Percentiles rank a stretch among this genome's conserved stretches.
Conservation (phyloP, 2,113 vertebrate species). For the Zosterops japonicus region DNA sequence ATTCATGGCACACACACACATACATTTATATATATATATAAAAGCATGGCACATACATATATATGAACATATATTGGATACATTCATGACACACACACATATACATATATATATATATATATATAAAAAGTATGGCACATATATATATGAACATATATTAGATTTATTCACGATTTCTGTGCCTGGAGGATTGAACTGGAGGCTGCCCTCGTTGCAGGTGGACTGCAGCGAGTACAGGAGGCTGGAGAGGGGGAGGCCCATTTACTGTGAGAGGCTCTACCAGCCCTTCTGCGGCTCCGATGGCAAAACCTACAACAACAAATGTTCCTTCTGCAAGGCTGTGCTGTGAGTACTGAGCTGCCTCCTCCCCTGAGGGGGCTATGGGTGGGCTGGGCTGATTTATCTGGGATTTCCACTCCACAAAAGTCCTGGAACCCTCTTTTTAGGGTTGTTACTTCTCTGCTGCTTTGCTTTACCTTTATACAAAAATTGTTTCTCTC, state of each 20-base stretch:
- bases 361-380: neutral
- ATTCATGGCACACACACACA: too few relatives aligned
- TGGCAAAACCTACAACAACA: conserved; percentile 58
- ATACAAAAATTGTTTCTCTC: neutral
- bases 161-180: neutral
- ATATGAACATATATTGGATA: too few relatives aligned
- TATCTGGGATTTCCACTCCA: neutral
- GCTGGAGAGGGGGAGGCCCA: conserved; percentile 25
- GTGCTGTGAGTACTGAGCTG: conserved; percentile 31
- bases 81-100: too few relatives aligned
- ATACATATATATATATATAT: too few relatives aligned
- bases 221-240: conserved; percentile 57
- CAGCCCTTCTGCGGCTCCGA: conserved; percentile 51
- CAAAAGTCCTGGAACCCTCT: neutral
- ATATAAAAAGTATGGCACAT: too few relatives aligned
- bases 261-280: conserved; percentile 51
- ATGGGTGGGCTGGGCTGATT: neutral
- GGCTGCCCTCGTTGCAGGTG: neutral
- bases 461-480: neutral
- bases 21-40: too few relatives aligned
- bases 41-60: too few relatives aligned
- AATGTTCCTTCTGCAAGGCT: conserved; percentile 61
- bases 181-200: neutral
- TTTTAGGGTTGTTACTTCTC: neutral
- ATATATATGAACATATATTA: too few relatives aligned